Base-by-base conservation (phyloP, 2,113 vertebrate species). In the Archocentrus centrarchus region DNA sequence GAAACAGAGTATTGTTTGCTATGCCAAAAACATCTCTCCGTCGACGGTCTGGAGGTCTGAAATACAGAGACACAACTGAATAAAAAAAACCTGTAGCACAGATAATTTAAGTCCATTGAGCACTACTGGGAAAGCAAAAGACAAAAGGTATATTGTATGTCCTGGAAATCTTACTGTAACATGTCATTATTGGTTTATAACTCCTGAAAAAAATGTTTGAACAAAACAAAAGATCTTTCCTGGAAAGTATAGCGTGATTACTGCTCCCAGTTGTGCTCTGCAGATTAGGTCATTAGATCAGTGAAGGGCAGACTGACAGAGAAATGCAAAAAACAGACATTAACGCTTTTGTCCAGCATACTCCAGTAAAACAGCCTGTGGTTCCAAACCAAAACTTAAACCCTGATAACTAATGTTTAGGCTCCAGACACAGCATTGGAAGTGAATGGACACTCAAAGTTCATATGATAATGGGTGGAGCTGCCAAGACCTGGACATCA, bases 11-110 rank as follows among this genome's bases (percentile, higher is more conserved):
- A 75, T 94, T 87, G 81, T 99, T 99, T 50, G 97, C 96, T 0
- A 97, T 86, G 0, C 95, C 96, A 27, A 95, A 96, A 76, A 98
- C 61, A 0, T 99, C 98, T 84, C 98, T 96, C 2, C 97, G 96
- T 32, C 96, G 97, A 75, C 98, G 95, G 62, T 98, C 97, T 0
- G 96, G 97, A 68, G 96, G 96, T 86, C 96, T 96, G 88, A 81
- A 89, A 91, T 7, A 85, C 50, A 87, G 73, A 80, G 6, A 63
- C 8, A 76, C 41, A 68, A 50, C 53, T 8, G 3, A 20, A 47
- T 50, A 37, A 84, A 79, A 82, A 79, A 82, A 75, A 61, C 50
- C 53, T 61, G 27, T 11, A 24, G 68, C 17, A 59, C 76, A 57
- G 18, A 2, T 41, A 59, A 79, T 63, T 57, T 68, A 44, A 59